phyloP scores from a whole-genome alignment of 2,797 vertebrate species.

The Etheostoma nigrum region DNA sequence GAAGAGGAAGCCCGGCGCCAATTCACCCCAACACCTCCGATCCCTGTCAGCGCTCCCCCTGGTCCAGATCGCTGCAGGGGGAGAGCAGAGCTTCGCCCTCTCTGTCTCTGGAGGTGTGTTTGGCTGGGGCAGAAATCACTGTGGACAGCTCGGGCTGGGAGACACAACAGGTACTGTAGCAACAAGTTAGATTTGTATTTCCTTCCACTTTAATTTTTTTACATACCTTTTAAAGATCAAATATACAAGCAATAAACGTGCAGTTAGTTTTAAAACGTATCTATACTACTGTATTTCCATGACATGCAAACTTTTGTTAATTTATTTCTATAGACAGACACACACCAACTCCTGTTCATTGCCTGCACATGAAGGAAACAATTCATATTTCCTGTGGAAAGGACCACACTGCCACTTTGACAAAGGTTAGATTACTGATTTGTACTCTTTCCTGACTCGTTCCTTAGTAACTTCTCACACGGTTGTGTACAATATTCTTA shows the following conservation, averaged over 20 bases:
- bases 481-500: not conserved
- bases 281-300: not conserved
- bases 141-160: constrained; percentile 90
- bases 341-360: constrained; percentile 74
- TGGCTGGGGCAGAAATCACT: constrained; percentile 88
- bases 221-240: not conserved
- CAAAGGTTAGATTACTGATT: constrained; percentile 80
- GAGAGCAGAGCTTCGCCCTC: constrained; percentile 90
- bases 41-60: constrained; percentile 84
- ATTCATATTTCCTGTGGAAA: constrained; percentile 86
- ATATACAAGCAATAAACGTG: not conserved
- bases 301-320: not conserved
- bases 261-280: not conserved
- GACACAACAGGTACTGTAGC: constrained; percentile 81
- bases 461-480: constrained; percentile 51
- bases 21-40: constrained; percentile 79
- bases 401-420: constrained; percentile 87
- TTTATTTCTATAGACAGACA: constrained; percentile 73
- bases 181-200: not conserved
- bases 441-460: not conserved
- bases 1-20: constrained; percentile 43
- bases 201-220: not conserved
- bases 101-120: constrained; percentile 90
- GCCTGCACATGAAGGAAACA: constrained; percentile 80
- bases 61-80: constrained; percentile 87